Percentiles rank a stretch among this genome's conserved stretches.
Conservation (phyloP, 2,797 vertebrate genomes). For the Cirrhinus molitorella region DNA sequence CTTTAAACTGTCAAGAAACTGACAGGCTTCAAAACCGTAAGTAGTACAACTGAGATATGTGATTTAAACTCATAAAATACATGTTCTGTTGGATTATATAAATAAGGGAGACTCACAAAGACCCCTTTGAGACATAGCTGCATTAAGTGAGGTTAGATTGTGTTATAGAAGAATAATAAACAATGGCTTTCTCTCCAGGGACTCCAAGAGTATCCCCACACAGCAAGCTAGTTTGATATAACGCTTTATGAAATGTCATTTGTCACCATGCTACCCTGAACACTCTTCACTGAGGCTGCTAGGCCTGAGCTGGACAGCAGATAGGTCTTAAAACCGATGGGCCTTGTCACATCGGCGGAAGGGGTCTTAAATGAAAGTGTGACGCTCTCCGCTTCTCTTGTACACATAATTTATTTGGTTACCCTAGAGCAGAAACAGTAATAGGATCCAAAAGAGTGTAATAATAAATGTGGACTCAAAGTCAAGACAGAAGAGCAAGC, state of each 20-base stretch:
- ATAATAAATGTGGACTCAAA: conserved; percentile 35
- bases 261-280: conserved; percentile 63
- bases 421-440: not conserved
- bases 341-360: conserved; percentile 64
- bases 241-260: conserved; percentile 60
- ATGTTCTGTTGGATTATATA: conserved; percentile 8
- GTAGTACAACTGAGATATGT: not conserved
- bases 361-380: conserved; percentile 68
- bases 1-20: conserved; percentile 17
- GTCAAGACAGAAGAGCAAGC: not conserved
- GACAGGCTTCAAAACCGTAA: not conserved
- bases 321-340: conserved; percentile 66
- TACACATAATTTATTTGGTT: conserved; percentile 55
- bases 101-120: conserved; percentile 8
- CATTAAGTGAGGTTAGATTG: conserved; percentile 33
- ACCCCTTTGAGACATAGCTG: conserved; percentile 15
- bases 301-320: conserved; percentile 61
- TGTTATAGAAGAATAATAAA: conserved; percentile 31
- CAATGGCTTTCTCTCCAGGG: conserved; percentile 42
- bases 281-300: conserved; percentile 60
- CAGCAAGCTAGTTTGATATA: conserved; percentile 49
- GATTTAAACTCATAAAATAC: conserved; percentile 18
- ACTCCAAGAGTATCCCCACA: conserved; percentile 56
- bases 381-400: conserved; percentile 56
- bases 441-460: conserved; percentile 17